phyloP scores from a whole-genome alignment of 2,888 invertebrate species.

The Dynastes hyllus region DNA sequence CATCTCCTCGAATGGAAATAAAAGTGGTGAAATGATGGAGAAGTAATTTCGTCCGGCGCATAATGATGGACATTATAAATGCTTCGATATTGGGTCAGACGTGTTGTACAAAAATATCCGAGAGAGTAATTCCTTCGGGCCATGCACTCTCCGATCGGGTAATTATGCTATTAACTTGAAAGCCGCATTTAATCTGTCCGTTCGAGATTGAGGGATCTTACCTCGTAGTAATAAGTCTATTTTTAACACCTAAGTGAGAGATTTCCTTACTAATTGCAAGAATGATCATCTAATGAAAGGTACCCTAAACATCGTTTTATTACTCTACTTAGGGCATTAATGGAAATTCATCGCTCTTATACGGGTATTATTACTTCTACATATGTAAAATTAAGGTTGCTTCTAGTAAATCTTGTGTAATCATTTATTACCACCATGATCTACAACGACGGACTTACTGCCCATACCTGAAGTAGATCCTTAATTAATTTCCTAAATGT shows the following conservation, averaged over 20 bases:
- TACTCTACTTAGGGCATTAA: background rate
- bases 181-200: constrained; percentile 23
- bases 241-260: constrained; percentile 19
- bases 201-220: background rate
- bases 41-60: constrained; percentile 6
- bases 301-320: background rate
- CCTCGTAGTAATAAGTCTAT: constrained; percentile 13
- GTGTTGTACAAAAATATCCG: constrained; percentile 15
- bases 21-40: background rate
- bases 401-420: background rate
- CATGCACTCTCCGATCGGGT: constrained; percentile 25
- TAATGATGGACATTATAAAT: background rate
- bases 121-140: constrained; percentile 13
- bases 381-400: background rate
- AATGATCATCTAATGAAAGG: background rate
- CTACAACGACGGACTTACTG: background rate
- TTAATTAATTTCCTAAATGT: constrained; percentile 39
- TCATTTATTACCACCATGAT: background rate
- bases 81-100: constrained; percentile 12
- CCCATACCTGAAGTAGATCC: constrained; percentile 23
- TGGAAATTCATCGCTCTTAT: background rate
- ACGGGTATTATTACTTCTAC: background rate
- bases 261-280: constrained; percentile 4
- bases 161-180: constrained; percentile 31
- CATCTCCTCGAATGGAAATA: background rate